A percentile compares a stretch with the other conserved stretches of the same genome.
Conservation (phyloP, 1,140 invertebrate genomes). For the Papilio helenus region DNA sequence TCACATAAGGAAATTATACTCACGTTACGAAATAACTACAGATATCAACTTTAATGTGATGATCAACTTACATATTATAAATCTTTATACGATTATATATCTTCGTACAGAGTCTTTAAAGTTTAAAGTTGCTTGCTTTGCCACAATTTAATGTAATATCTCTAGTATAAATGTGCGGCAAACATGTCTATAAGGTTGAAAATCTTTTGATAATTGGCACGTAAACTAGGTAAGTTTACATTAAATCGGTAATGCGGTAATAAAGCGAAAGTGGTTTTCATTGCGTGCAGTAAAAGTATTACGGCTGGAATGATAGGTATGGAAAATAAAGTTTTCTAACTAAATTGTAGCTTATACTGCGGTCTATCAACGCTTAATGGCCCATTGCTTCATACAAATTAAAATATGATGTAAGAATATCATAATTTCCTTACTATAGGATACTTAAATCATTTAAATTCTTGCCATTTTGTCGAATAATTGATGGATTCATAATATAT, state of each 20-base stretch:
- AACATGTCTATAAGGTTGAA: constrained; percentile 16
- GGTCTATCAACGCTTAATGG: not conserved
- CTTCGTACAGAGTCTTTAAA: not conserved
- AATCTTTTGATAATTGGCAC: not conserved
- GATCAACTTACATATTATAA: constrained; percentile 14
- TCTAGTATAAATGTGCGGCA: not conserved
- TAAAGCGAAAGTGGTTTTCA: constrained; percentile 27
- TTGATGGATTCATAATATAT: too few relatives aligned
- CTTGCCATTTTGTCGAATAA: too few relatives aligned
- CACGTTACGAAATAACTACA: constrained; percentile 11
- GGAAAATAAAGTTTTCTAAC: not conserved
- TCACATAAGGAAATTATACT: constrained; percentile 22
- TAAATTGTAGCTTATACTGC: not conserved
- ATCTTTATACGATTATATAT: not conserved
- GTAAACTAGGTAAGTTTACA: constrained; percentile 1
- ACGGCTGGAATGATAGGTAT: constrained; percentile 10
- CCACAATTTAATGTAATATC: not conserved
- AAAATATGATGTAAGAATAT: not conserved
- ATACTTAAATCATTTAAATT: too few relatives aligned
- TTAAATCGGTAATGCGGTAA: constrained; percentile 19
- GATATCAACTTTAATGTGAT: constrained; percentile 24
- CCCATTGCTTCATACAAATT: not conserved
- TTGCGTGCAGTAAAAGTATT: constrained; percentile 20
- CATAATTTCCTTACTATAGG: not conserved
- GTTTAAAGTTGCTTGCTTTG: not conserved